phyloP scores from a whole-genome alignment of 2,797 vertebrate species.

The Lates japonicus region DNA sequence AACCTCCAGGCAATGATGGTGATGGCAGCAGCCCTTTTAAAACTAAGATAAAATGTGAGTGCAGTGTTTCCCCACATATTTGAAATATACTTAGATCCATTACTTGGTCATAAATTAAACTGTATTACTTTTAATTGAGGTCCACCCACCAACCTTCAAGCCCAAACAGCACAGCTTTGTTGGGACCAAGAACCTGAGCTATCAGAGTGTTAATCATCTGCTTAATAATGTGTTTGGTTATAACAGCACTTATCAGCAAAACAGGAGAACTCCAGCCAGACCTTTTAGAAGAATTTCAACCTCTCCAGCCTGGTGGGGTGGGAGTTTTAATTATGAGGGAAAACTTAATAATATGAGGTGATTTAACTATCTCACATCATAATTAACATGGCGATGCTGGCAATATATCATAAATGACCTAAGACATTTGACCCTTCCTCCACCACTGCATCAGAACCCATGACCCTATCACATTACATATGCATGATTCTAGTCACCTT shows the following conservation, averaged over 20 bases:
- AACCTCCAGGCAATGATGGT: background rate
- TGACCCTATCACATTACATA: conserved; percentile 40
- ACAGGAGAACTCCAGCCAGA: background rate
- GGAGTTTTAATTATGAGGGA: conserved; percentile 24
- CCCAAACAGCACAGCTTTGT: background rate
- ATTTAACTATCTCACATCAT: conserved; percentile 28
- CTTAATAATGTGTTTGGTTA: background rate
- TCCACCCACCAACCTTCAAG: background rate
- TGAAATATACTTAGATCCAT: background rate
- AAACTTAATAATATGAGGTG: conserved; percentile 16
- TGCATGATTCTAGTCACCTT: conserved; percentile 39
- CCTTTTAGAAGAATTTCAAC: background rate
- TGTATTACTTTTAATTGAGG: background rate
- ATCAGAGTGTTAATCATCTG: background rate
- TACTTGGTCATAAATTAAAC: background rate
- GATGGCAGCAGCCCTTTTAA: background rate
- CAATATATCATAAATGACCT: conserved; percentile 28
- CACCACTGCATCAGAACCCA: conserved; percentile 15
- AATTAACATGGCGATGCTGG: conserved; percentile 44
- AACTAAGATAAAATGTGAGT: background rate
- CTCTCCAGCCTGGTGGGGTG: background rate
- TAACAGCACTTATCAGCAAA: background rate
- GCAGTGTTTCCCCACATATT: background rate
- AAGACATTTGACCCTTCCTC: conserved; percentile 11
- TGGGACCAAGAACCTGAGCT: background rate